Conservation (phyloP, 1,140 invertebrate species). For the Heliconius hermathena region DNA sequence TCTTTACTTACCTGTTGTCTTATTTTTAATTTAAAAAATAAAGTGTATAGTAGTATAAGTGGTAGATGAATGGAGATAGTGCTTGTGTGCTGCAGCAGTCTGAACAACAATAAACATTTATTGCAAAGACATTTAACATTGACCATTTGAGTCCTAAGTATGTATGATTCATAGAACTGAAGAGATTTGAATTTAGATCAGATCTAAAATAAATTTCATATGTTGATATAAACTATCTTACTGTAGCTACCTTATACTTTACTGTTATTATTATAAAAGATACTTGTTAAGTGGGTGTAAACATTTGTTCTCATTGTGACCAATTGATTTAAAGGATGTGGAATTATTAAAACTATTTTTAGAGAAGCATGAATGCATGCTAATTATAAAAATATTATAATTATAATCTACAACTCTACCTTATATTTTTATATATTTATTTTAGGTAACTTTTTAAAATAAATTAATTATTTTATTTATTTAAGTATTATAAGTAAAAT, state of each 20-base stretch:
- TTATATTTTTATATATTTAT: too few species aligned
- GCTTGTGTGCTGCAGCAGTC: background rate
- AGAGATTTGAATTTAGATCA: background rate
- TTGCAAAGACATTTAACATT: background rate
- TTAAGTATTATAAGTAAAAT: background rate
- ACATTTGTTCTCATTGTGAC: conserved; percentile 8
- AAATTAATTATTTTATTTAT: background rate
- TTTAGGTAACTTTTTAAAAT: background rate
- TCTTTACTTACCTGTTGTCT: too few species aligned
- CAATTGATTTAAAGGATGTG: conserved; percentile 5
- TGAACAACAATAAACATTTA: background rate
- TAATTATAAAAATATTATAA: background rate
- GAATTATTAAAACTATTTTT: background rate
- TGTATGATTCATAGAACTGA: background rate
- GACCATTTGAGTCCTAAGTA: background rate
- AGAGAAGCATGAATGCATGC: background rate
- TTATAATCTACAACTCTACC: background rate
- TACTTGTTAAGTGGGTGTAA: conserved; percentile 2
- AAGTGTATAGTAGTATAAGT: too few species aligned
- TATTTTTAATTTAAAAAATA: too few species aligned
- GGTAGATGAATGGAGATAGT: too few species aligned
- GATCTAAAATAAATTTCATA: background rate
- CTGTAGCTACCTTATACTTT: background rate
- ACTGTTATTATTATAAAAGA: background rate
- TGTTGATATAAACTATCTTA: background rate